Evolutionary conservation across 2,888 invertebrate genomes (phyloP).

Genomic region (Catocala sponsa): DNA sequence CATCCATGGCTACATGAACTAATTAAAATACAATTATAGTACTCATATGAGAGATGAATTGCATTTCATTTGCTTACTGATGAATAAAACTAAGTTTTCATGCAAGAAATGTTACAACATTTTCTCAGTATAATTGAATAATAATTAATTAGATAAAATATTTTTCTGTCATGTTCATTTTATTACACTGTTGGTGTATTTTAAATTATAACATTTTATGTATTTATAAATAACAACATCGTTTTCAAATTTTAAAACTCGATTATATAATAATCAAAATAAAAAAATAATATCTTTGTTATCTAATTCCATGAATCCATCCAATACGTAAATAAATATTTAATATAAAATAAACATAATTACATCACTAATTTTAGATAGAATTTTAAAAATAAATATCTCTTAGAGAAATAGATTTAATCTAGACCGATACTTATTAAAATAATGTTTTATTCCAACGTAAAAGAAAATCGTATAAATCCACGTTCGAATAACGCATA

Average conservation of each 20-base stretch:
- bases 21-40: slow-evolving; percentile 42
- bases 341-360: slow-evolving; percentile 1
- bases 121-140: background rate
- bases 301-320: background rate
- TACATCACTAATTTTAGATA: slow-evolving; percentile 4
- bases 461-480: slow-evolving; percentile 22
- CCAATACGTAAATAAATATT: background rate
- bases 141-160: too few species aligned
- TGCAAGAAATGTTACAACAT: slow-evolving; percentile 29
- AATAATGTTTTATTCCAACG: slow-evolving; percentile 30
- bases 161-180: too few species aligned
- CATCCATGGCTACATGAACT: slow-evolving; percentile 29
- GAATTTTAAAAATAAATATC: slow-evolving; percentile 24
- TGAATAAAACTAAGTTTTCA: slow-evolving; percentile 24
- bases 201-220: too few species aligned
- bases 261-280: too few species aligned
- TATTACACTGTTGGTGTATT: too few species aligned
- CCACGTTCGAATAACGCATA: slow-evolving; percentile 32
- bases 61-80: slow-evolving; percentile 45
- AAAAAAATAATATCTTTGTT: background rate
- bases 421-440: slow-evolving; percentile 28
- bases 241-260: too few species aligned
- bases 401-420: slow-evolving; percentile 37
- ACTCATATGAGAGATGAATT: slow-evolving; percentile 37
- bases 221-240: too few species aligned